Percentiles rank a stretch among this genome's conserved stretches.
These are phyloP conservation scores for Dasypus novemcinctus DNA, from an alignment of 2,113 vertebrate species.

Conservation along the genomic window DNA sequence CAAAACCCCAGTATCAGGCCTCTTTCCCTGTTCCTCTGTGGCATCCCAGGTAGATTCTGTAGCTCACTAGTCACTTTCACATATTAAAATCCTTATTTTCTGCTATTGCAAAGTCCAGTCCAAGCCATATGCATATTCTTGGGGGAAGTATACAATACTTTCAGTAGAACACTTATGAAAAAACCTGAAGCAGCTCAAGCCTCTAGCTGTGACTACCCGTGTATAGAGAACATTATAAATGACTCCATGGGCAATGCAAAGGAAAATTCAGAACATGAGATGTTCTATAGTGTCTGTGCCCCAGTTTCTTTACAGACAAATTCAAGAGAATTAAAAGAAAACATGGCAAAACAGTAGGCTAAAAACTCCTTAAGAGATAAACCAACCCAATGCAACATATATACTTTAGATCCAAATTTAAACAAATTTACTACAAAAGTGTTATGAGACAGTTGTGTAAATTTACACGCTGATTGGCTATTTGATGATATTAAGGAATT, in stretches of 20 bases:
- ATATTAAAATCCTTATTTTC: not conserved
- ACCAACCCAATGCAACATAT: not conserved
- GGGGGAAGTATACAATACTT: not conserved
- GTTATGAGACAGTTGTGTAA: not conserved
- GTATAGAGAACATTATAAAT: not conserved
- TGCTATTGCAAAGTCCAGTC: not conserved
- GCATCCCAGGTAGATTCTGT: not conserved
- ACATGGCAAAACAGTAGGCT: not conserved
- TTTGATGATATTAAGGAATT: not conserved
- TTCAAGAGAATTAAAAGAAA: not conserved
- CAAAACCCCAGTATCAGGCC: not conserved
- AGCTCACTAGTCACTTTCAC: not conserved
- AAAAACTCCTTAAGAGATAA: not conserved
- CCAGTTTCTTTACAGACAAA: not conserved
- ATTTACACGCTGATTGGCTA: not conserved
- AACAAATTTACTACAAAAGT: slow-evolving; percentile 8
- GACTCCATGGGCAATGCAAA: not conserved
- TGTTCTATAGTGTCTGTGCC: not conserved
- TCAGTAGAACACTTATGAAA: not conserved
- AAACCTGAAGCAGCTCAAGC: not conserved
- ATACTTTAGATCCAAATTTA: not conserved
- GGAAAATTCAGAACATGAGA: not conserved
- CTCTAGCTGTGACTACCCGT: not conserved
- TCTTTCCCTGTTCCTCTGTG: not conserved
- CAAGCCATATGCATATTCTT: not conserved